These are phyloP conservation scores for Geophilus truncorum DNA, from an alignment of 2,888 invertebrate genomes.

Conservation along the genomic window DNA sequence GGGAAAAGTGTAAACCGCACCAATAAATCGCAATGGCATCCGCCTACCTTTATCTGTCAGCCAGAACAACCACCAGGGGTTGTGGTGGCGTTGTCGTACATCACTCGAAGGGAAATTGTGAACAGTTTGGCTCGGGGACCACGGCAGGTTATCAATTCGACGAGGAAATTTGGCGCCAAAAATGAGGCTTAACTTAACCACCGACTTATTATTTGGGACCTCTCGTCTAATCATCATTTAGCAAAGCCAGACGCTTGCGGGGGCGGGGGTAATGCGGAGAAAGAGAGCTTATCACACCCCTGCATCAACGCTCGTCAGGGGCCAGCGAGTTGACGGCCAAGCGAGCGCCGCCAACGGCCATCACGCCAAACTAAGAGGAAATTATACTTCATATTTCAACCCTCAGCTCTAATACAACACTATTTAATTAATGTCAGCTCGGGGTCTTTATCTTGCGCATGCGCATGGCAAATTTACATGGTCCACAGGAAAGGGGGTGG, in stretches of 20 bases:
- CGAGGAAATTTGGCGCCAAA: slow-evolving; percentile 35
- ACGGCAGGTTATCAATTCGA: slow-evolving; percentile 5
- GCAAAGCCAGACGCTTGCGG: slow-evolving; percentile 5
- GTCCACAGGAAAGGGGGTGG: slow-evolving; percentile 15
- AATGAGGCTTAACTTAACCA: slow-evolving; percentile 35
- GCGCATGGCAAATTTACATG: slow-evolving; percentile 13
- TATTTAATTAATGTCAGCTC: slow-evolving; percentile 25
- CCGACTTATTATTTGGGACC: slow-evolving; percentile 34
- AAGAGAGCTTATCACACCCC: background rate
- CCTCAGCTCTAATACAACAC: slow-evolving; percentile 27
- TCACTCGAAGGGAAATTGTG: background rate
- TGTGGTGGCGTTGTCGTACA: background rate
- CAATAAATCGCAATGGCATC: background rate
- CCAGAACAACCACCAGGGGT: background rate
- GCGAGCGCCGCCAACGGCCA: slow-evolving; percentile 4
- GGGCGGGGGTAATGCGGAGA: background rate
- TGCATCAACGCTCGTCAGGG: slow-evolving; percentile 26
- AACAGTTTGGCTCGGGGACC: background rate
- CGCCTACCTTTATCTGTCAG: background rate
- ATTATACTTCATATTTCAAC: slow-evolving; percentile 37
- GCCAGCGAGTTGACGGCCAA: slow-evolving; percentile 12
- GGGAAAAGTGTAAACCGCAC: background rate
- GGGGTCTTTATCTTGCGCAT: slow-evolving; percentile 27
- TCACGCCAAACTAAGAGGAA: slow-evolving; percentile 33
- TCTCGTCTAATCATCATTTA: slow-evolving; percentile 31